phyloP scores from a whole-genome alignment of 2,888 invertebrate species.

The Lithophane ornitopus region DNA sequence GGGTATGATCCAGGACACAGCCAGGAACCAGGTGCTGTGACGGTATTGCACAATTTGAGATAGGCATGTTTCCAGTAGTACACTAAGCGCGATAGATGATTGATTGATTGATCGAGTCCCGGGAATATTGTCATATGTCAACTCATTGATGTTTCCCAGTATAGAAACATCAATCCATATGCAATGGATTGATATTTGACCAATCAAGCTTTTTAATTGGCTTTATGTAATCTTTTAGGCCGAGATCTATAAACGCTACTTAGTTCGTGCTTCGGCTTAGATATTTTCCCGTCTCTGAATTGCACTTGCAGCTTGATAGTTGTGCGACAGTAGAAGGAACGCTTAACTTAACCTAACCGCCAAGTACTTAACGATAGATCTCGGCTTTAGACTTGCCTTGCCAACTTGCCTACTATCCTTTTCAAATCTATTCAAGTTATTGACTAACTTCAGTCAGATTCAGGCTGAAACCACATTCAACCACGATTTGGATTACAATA shows the following conservation, averaged over 20 bases:
- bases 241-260: background rate
- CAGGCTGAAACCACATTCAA: background rate
- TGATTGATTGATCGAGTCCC: background rate
- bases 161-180: background rate
- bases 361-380: background rate
- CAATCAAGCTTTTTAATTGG: background rate
- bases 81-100: no score
- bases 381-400: background rate
- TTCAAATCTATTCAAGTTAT: background rate
- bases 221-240: background rate
- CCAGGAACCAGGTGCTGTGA: background rate
- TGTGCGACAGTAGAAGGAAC: background rate
- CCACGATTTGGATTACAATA: constrained; percentile 16
- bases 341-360: no score
- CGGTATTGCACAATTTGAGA: background rate
- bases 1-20: no score
- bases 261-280: background rate
- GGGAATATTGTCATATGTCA: background rate
- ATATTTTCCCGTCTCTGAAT: background rate
- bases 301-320: background rate
- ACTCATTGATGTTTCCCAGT: background rate
- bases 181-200: background rate
- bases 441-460: background rate
- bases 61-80: background rate
- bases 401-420: background rate